Base-by-base conservation (phyloP, 2,113 vertebrate genomes). In the Seriola dumerili region DNA sequence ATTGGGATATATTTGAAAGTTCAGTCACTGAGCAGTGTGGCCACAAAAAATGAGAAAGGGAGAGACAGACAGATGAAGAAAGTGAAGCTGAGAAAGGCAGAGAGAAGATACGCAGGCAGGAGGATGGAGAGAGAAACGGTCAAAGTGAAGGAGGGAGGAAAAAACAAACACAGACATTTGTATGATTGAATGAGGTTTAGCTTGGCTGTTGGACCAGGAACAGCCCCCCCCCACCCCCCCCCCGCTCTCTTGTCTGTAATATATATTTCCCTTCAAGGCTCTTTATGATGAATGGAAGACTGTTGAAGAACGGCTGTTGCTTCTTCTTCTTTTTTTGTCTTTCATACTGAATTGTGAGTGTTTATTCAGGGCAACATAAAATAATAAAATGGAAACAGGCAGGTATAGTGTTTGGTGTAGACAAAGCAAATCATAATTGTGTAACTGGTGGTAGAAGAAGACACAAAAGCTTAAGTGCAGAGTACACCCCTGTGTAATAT, bases 181-280 rank as follows among this genome's bases (percentile, higher is more conserved):
- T 85, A 58, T 91, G 82, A 87, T 67, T 88, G 83, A 85, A 63
- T 82, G 63, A 64, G 78, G 71, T 84, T 92, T 87, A 78, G 81
- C 80, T 63, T 54, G 44, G 79, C 71, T 76, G 44, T 83, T 73
- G 78, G 44, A 88, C 72, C 62, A 80, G 86, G 68, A 76, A 67
- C 74, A 76, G 48, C 78, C 78, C 64, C 67, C 67, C 59, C n/a
- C 64, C n/a, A n/a, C 67, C 59, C n/a, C 64, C 78, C 78, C 64
- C 67, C 67, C 59, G 19, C 64, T 68, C 66, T 63, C 71, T 62
- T 13, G 19, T 62, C 52, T 80, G 71, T 88, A 77, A 78, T 68
- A 67, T 88, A 72, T 69, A 75, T 87, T 88, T 72, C 40, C 72
- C 77, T 89, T 75, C 46, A 78, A 85, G 79, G 81, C 61, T 1